A percentile compares a stretch with the other conserved stretches of the same genome.
Evolutionary conservation across 2,113 vertebrate species (phyloP).

Genomic region (Sceloporus undulatus): DNA sequence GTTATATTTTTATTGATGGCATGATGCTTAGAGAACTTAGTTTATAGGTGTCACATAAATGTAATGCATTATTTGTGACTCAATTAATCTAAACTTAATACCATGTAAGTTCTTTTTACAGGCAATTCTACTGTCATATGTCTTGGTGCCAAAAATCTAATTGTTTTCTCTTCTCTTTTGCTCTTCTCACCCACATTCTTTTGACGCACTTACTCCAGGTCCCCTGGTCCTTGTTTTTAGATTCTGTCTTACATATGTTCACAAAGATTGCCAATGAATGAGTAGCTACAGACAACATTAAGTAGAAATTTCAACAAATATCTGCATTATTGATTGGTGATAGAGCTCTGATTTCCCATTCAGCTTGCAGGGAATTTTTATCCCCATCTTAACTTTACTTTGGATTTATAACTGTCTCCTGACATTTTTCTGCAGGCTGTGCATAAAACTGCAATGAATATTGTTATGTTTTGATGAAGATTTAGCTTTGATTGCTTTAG

Average conservation of each 20-base stretch:
- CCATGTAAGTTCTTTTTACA: conserved; percentile 43
- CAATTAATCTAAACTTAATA: conserved; percentile 38
- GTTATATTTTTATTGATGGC: too few species aligned
- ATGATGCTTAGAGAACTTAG: too few species aligned
- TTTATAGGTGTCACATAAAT: too few species aligned
- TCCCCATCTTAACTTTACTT: not conserved
- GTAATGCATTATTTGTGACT: too few species aligned
- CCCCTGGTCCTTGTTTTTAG: conserved; percentile 31
- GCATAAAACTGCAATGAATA: conserved; percentile 7
- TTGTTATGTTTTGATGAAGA: not conserved
- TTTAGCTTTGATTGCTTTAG: conserved; percentile 11
- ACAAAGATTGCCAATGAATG: conserved; percentile 4
- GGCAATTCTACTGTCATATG: conserved; percentile 26
- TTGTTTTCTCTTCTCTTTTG: conserved; percentile 51
- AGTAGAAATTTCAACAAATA: conserved; percentile 32
- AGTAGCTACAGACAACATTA: conserved; percentile 7
- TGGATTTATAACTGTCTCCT: conserved; percentile 7
- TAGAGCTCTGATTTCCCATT: not conserved
- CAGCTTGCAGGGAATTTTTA: not conserved
- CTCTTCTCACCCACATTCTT: conserved; percentile 44
- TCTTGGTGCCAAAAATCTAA: conserved; percentile 58
- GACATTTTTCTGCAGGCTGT: conserved; percentile 7
- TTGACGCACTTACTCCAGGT: conserved; percentile 29
- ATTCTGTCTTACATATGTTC: conserved; percentile 1
- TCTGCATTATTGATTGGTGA: not conserved